Evolutionary conservation across 2,113 vertebrate genomes (phyloP).

Genomic region (Chaetodon auriga): DNA sequence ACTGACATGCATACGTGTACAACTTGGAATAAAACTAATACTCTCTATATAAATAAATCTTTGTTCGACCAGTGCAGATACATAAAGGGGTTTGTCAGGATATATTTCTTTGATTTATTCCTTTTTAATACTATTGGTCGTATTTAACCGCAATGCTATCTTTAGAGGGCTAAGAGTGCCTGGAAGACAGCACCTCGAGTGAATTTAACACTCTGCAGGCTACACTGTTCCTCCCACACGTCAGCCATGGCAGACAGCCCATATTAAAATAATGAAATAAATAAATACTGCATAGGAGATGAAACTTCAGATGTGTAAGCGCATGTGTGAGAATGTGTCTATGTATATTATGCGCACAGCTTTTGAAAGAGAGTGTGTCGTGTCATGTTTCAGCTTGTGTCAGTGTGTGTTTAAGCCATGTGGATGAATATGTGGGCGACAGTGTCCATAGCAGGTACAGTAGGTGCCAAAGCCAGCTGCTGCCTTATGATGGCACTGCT

Average conservation of each 20-base stretch:
- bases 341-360: rapidly evolving
- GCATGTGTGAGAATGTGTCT: not conserved
- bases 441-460: slow-evolving; percentile 16
- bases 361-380: not conserved
- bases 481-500: slow-evolving; percentile 56
- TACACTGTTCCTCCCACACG: slow-evolving; percentile 32
- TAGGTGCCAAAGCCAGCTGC: slow-evolving; percentile 65
- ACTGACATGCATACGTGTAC: slow-evolving; percentile 8
- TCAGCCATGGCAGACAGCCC: slow-evolving; percentile 21
- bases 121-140: not conserved
- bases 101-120: slow-evolving; percentile 23
- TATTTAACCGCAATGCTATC: slow-evolving; percentile 33
- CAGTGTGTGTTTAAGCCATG: not conserved
- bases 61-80: not conserved
- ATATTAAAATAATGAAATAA: slow-evolving; percentile 33
- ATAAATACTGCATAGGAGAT: slow-evolving; percentile 34
- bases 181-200: slow-evolving; percentile 17
- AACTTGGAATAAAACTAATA: slow-evolving; percentile 18
- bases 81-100: slow-evolving; percentile 23
- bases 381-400: not conserved
- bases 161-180: not conserved
- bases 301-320: slow-evolving; percentile 36
- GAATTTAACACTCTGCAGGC: slow-evolving; percentile 30
- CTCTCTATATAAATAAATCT: slow-evolving; percentile 24
- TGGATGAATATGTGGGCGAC: not conserved